Evolutionary conservation across 2,888 invertebrate genomes (phyloP).

Genomic region (Cryptus viduatorius): DNA sequence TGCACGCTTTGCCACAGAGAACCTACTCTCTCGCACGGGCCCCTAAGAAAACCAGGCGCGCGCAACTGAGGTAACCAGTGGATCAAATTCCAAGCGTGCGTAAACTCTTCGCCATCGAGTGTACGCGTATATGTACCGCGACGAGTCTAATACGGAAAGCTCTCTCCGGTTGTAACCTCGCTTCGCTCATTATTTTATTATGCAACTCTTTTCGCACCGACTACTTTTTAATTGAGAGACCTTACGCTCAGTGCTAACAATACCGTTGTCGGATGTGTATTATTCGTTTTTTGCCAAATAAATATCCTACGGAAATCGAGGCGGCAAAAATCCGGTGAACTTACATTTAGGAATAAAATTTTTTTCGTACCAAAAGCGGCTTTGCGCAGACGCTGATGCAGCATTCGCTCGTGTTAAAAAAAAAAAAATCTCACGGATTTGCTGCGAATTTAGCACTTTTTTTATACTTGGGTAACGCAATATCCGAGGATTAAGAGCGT

Average conservation of each 20-base stretch:
- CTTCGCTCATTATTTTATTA: slow-evolving; percentile 60
- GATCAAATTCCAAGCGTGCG: slow-evolving; percentile 64
- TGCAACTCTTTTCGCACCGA: slow-evolving; percentile 65
- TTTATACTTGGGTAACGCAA: slow-evolving; percentile 1
- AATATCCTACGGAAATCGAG: no score
- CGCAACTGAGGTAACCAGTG: slow-evolving; percentile 27
- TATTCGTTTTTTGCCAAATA: no score
- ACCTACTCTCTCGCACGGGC: background rate
- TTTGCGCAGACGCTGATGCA: background rate
- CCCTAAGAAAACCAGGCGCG: slow-evolving; percentile 4
- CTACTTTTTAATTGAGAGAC: slow-evolving; percentile 55
- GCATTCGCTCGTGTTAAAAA: background rate
- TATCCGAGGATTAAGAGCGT: background rate
- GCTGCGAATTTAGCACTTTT: slow-evolving; percentile 1
- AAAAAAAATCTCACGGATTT: slow-evolving; percentile 21
- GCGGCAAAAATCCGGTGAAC: no score
- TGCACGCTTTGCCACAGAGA: slow-evolving; percentile 57
- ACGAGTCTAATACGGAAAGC: slow-evolving; percentile 16
- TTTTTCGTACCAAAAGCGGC: background rate
- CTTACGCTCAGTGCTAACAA: background rate
- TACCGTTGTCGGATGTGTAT: no score
- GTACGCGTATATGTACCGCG: background rate
- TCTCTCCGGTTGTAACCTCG: slow-evolving; percentile 22
- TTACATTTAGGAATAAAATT: no score
- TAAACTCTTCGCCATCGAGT: slow-evolving; percentile 28